Base-by-base conservation (phyloP, 2,113 vertebrate species). In the Indicator indicator region DNA sequence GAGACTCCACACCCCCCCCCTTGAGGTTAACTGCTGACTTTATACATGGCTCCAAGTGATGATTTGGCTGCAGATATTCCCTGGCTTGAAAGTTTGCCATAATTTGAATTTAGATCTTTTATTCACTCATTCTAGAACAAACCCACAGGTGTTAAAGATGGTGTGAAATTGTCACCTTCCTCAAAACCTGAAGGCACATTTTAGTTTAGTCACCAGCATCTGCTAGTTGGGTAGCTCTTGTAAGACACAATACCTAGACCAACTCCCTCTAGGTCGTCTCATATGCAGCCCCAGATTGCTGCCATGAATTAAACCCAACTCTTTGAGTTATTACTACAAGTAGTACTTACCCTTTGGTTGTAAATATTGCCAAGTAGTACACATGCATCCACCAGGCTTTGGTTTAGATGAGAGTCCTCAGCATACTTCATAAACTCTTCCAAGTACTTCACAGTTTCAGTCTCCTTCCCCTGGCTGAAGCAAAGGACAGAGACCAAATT, bases 291-390 rank as follows among this genome's bases (percentile, higher is more conserved):
- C 1, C 21, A 70, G 23, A 64, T 81, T 88, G 80, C 89, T 32
- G 65, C 27, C 10, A 40, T 33, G 24, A 79, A 67, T 46, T 40
- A 86, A 89, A 67, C 24, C 9, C 33, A 83, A 26, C 2, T 65
- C 32, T 77, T 65, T 50, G 27, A 71, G 54, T 38, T 17, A 42
- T 86, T 63, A 82, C 30, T 68, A 48, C 50, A 92, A 59, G 6
- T 9, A 84, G 28, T 92, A 97, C 98, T 98, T 92, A 98, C 98
- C 73, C 62, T 97, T 93, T 95, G 81, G 68, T 98, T 98, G 86
- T 98, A 97, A 94, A 98, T 96, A 74, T 98, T 97, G 21, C 98
- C 98, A 59, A 98, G 97, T 56, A 97, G 96, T 2, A 96, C 60
- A 72, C 97, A 96, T 12, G 97, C 97, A 95, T 96, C 97, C 83